phyloP scores from a whole-genome alignment of 2,888 invertebrate species.

The Ormia ochracea region DNA sequence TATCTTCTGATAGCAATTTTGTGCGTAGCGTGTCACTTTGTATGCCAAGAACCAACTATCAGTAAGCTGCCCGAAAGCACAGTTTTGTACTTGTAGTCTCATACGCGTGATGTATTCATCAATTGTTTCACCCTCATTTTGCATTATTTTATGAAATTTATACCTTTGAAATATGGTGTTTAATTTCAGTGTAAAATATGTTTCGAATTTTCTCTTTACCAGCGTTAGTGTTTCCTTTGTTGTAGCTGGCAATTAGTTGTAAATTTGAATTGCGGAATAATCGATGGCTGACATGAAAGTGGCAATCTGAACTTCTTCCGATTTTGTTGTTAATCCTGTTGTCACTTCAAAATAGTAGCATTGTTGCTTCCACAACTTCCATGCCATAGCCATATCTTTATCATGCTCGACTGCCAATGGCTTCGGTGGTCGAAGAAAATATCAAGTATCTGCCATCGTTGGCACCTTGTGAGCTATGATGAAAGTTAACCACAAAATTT shows the following conservation, averaged over 20 bases:
- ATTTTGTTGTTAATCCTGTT: no score
- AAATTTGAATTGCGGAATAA: neutral
- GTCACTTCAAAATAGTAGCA: no score
- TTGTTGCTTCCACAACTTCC: no score
- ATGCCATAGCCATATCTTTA: no score
- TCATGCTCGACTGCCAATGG: no score
- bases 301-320: no score
- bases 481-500: no score
- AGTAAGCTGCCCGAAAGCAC: neutral
- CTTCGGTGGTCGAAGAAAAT: no score
- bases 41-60: neutral
- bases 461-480: no score
- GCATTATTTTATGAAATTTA: neutral
- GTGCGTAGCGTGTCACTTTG: neutral
- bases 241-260: neutral
- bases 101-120: neutral
- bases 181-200: neutral
- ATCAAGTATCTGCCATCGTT: no score
- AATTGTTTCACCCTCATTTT: neutral
- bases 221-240: neutral
- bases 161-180: conserved; percentile 1
- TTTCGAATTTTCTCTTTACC: neutral
- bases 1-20: neutral
- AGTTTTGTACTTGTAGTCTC: neutral
- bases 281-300: no score